Conservation (phyloP, 2,797 vertebrate genomes). For the Malurus leucopterus region DNA sequence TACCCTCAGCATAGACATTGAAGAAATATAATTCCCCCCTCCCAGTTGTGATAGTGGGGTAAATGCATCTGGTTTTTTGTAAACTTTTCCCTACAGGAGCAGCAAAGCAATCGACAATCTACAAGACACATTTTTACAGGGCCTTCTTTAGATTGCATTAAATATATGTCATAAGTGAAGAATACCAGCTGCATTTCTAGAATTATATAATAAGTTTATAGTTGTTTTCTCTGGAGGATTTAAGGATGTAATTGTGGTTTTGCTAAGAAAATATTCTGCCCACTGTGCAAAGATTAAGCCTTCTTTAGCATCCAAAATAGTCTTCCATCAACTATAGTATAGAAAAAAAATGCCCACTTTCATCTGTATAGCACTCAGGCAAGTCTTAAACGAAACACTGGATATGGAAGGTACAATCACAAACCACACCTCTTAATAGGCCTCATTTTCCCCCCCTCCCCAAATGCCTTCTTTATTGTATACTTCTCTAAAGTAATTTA, state of each 20-base stretch:
- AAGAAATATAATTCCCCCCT: background rate
- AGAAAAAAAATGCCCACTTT: accelerated
- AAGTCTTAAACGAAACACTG: background rate
- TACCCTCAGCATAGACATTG: background rate
- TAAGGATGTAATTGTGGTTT: background rate
- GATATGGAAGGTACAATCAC: background rate
- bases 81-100: background rate
- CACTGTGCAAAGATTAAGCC: background rate
- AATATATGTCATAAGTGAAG: background rate
- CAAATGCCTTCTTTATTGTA: background rate
- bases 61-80: no score
- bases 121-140: background rate
- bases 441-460: background rate
- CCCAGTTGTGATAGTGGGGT: background rate
- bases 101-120: background rate
- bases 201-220: background rate
- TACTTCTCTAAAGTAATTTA: background rate
- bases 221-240: background rate
- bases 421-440: background rate
- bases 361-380: background rate
- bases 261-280: background rate
- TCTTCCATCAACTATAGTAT: background rate
- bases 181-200: background rate
- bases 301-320: background rate
- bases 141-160: background rate